Base-by-base conservation (phyloP, 2,888 invertebrate species). In the Eulithis prunata region DNA sequence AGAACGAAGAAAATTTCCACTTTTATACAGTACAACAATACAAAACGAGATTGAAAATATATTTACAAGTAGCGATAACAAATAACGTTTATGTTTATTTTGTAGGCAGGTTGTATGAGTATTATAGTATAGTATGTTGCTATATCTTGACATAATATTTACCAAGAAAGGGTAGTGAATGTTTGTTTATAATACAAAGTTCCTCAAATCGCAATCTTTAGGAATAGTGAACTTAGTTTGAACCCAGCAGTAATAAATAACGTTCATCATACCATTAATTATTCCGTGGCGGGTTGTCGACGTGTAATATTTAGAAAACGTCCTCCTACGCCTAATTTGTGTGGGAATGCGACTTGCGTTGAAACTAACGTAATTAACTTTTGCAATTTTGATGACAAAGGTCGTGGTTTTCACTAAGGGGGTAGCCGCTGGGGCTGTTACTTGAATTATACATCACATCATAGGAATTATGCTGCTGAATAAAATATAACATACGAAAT, bases 301-400 rank as follows among this genome's bases (percentile, higher is more conserved):
- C 78, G 78, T 82, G 78, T 81, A 83, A 82, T 83, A 85, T 84
- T 84, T 81, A 81, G 81, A 81, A 83, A 83, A 81, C 80, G 77
- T 82, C 85, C 81, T 77, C 83, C 84, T 80, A 83, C 84, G 76
- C 77, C 73, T 78, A 77, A 82, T 81, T 80, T 81, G 78, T 77
- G 77, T 80, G 80, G 79, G 81, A 83, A 83, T 80, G 77, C 49
- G 49, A 49, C 21, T 76, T 72, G 69, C 71, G 62, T 66, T 66
- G 75, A 74, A 80, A 78, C 75, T 77, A 57, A 54, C 51, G 68
- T 64, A 79, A 82, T 78, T 76, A 81, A 79, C 78, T 75, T 68
- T 80, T 76, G 73, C 77, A 79, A 80, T 78, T 76, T 78, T 79
- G 69, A 78, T 71, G 74, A 71, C 73, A 68, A 66, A 72, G 75